Evolutionary conservation across 2,113 vertebrate genomes (phyloP).

Genomic region (Variabilichromis moorii): DNA sequence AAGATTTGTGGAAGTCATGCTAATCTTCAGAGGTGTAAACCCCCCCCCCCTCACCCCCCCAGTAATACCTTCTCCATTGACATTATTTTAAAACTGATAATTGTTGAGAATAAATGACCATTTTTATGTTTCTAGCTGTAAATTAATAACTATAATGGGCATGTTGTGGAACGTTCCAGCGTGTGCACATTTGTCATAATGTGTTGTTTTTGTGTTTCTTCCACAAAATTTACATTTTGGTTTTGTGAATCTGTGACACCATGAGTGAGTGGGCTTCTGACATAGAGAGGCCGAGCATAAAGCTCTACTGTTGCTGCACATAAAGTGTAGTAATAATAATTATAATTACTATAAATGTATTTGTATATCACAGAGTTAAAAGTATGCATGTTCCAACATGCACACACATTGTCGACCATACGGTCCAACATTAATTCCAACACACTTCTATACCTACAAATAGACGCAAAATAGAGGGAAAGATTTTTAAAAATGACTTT

Average conservation of each 20-base stretch:
- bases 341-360: not conserved
- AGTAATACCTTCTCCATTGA: not conserved
- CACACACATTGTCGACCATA: not conserved
- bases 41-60: accelerated
- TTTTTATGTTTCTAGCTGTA: not conserved
- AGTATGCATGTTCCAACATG: not conserved
- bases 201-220: not conserved
- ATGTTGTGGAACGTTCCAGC: not conserved
- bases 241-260: not conserved
- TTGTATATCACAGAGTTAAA: not conserved
- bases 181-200: not conserved
- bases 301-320: not conserved
- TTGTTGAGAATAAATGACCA: too few relatives aligned
- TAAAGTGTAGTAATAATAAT: not conserved
- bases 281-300: accelerated
- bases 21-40: not conserved
- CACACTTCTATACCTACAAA: not conserved
- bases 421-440: not conserved
- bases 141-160: not conserved
- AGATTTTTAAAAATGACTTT: not conserved
- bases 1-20: not conserved
- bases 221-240: accelerated
- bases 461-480: accelerated
- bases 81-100: not conserved
- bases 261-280: not conserved